Base-by-base conservation (phyloP, 2,888 invertebrate species). In the Latheticus oryzae region DNA sequence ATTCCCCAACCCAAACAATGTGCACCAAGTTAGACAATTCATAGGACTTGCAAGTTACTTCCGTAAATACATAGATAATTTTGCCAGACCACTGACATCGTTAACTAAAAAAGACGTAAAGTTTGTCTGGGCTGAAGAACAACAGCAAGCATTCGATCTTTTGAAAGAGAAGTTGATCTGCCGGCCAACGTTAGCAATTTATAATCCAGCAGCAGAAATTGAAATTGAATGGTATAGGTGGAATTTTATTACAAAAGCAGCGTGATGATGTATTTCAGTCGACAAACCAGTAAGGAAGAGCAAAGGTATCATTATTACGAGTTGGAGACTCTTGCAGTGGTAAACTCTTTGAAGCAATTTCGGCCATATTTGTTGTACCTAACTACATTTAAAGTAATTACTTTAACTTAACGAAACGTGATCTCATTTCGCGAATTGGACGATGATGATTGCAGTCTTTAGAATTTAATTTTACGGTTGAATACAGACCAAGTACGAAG, bases 371-470 rank as follows among this genome's bases (percentile, higher is more conserved):
- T 40, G 13, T 5, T 40, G n/a, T 13, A 24, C 3, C 3, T 40
- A 9, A 12, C 26, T 11, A 2, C 40, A 13, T 54, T 61, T 28
- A 13, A 9, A 4, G 33, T 61, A 7, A 40, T 61, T 2, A 60
- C 57, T n/a, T 11, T 9, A 62, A 58, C 1, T 51, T 42, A 28
- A 21, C 53, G 3, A 62, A 62, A 38, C 33, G 53, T 5, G 60
- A 62, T 28, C 23, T 61, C 13, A 13, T 38, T 12, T 51, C 62
- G 5, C 53, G 60, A 15, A 45, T 61, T 5, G 67, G 62, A 2
- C 45, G 72, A 17, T 72, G 74, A 72, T 70, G 71, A 61, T 13
- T 71, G 3, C 35, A 12, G 9, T 45, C 68, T 1, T 67, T 65
- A 23, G 72, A 73, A 19, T 73, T 65, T 47, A 59, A 60, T 2